Conservation (phyloP, 2,888 invertebrate genomes). For the Coronaproctus castanopsis region DNA sequence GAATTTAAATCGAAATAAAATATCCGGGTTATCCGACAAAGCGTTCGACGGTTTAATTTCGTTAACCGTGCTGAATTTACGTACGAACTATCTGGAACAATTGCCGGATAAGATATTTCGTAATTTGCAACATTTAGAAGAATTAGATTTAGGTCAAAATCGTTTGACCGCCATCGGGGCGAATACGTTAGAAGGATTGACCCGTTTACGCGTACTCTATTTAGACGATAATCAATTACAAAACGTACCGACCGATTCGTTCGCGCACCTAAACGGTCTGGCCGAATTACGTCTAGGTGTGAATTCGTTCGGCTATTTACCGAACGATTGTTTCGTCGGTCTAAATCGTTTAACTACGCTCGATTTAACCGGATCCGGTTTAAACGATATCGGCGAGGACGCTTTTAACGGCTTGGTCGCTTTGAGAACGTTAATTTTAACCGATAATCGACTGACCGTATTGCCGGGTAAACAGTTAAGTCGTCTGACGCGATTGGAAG, state of each 20-base stretch:
- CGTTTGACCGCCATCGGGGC: constrained; percentile 60
- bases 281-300: constrained; percentile 69
- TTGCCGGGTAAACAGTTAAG: constrained; percentile 58
- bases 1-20: constrained; percentile 64
- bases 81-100: constrained; percentile 62
- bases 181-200: constrained; percentile 51
- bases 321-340: constrained; percentile 57
- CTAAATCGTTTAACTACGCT: constrained; percentile 51
- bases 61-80: constrained; percentile 56
- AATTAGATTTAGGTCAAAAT: constrained; percentile 68
- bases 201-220: constrained; percentile 55
- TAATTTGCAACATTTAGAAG: constrained; percentile 53
- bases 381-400: constrained; percentile 53
- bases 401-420: constrained; percentile 50
- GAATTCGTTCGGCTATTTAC: constrained; percentile 55
- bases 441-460: constrained; percentile 52
- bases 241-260: constrained; percentile 50
- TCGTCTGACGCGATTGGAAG: constrained; percentile 50
- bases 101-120: constrained; percentile 53
- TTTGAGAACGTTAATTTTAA: constrained; percentile 51
- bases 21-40: constrained; percentile 54
- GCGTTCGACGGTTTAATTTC: constrained; percentile 61
- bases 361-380: constrained; percentile 59
- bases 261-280: constrained; percentile 49
- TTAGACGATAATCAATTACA: constrained; percentile 66